phyloP scores from a whole-genome alignment of 2,113 vertebrate species.

The Acrocephalus kingi region DNA sequence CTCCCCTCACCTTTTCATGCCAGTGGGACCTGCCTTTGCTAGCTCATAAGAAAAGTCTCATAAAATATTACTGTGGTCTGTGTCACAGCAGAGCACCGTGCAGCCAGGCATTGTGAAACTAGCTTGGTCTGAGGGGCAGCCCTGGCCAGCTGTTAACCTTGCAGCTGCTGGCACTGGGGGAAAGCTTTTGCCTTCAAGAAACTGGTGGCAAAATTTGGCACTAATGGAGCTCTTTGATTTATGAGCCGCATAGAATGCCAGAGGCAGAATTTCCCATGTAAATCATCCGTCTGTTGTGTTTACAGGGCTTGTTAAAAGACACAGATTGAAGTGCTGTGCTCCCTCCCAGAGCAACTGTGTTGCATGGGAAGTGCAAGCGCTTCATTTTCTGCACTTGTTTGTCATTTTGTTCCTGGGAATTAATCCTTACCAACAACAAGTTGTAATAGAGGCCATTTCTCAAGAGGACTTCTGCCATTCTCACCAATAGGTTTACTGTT shows the following conservation, averaged over 20 bases:
- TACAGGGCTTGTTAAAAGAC: neutral
- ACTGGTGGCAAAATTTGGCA: neutral
- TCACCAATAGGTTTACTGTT: neutral
- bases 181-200: neutral
- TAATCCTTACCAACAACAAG: neutral
- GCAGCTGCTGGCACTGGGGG: fast-evolving
- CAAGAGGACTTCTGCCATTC: neutral
- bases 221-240: constrained; percentile 18
- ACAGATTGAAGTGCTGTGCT: neutral
- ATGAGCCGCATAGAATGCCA: neutral
- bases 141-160: constrained; percentile 7
- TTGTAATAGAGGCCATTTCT: neutral
- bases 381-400: neutral
- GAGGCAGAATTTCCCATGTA: constrained; percentile 1
- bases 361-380: neutral
- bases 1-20: neutral
- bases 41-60: neutral
- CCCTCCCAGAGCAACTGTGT: neutral
- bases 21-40: neutral
- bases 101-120: neutral
- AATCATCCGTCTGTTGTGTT: neutral
- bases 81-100: neutral
- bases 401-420: neutral
- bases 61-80: constrained; percentile 17
- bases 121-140: neutral